A percentile compares a stretch with the other conserved stretches of the same genome.
phyloP scores from a whole-genome alignment of 2,888 invertebrate species.

The Pheosia tremula region DNA sequence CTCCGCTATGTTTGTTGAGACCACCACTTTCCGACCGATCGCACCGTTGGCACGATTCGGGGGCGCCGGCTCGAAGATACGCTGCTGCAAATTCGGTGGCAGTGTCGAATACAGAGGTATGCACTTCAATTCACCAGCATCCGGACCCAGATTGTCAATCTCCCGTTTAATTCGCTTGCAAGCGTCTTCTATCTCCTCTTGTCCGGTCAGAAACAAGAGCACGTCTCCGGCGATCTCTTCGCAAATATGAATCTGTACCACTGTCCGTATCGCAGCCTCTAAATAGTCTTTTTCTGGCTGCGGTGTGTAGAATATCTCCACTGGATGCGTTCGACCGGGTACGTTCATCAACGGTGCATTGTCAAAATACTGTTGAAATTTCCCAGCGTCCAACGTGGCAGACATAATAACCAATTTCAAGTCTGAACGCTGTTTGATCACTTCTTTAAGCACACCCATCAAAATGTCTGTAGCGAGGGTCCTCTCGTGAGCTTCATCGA shows the following conservation, averaged over 20 bases:
- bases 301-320: constrained; percentile 97
- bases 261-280: constrained; percentile 99
- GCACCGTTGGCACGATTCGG: constrained; percentile 95
- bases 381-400: constrained; percentile 99
- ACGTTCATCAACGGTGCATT: constrained; percentile 99
- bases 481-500: constrained; percentile 99
- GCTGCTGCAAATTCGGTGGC: constrained; percentile 97
- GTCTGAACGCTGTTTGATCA: constrained; percentile 95
- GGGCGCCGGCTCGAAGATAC: constrained; percentile 99
- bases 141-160: constrained; percentile 96
- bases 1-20: constrained; percentile 99
- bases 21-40: constrained; percentile 96
- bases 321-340: constrained; percentile 87
- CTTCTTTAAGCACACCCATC: constrained; percentile 99
- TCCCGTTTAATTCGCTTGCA: constrained; percentile 98
- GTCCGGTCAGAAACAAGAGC: constrained; percentile 92
- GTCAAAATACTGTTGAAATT: constrained; percentile 99
- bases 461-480: constrained; percentile 99
- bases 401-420: constrained; percentile 99
- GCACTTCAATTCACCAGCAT: constrained; percentile 98
- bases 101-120: constrained; percentile 99
- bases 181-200: constrained; percentile 99
- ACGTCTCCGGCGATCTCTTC: constrained; percentile 97
- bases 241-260: constrained; percentile 97
- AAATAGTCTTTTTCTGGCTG: constrained; percentile 98